These are phyloP conservation scores for Trididemnum clinides DNA, from an alignment of 23 tunicate species.

Conservation along the genomic window DNA sequence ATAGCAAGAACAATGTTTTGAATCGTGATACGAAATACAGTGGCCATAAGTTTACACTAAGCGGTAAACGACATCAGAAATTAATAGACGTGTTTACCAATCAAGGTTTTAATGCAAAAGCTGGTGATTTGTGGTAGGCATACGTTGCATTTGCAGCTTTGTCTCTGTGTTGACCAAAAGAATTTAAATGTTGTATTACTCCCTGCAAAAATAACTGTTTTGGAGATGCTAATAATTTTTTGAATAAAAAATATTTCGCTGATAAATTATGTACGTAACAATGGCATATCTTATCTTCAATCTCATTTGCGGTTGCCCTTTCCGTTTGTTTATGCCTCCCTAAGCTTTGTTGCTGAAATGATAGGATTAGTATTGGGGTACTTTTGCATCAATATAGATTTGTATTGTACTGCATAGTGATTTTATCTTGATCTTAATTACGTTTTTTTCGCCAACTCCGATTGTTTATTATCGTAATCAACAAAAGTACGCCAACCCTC, in stretches of 20 bases:
- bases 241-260: neutral
- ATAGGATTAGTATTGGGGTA: neutral
- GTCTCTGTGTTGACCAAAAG: neutral
- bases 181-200: neutral
- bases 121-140: too few species aligned
- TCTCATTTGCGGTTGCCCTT: constrained; percentile 4
- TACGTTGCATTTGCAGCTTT: too few species aligned
- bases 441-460: neutral
- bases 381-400: neutral
- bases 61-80: too few species aligned
- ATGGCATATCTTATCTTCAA: too few species aligned
- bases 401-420: neutral
- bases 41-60: too few species aligned
- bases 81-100: too few species aligned
- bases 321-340: constrained; percentile 9
- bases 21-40: too few species aligned
- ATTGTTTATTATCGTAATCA: constrained; percentile 14
- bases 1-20: too few species aligned
- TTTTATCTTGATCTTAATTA: constrained; percentile 1
- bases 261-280: neutral
- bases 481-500: neutral
- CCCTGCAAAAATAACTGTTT: neutral
- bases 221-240: neutral
- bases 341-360: neutral
- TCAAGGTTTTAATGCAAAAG: too few species aligned